Base-by-base conservation (phyloP, 2,888 invertebrate genomes). In the Vanessa cardui region DNA sequence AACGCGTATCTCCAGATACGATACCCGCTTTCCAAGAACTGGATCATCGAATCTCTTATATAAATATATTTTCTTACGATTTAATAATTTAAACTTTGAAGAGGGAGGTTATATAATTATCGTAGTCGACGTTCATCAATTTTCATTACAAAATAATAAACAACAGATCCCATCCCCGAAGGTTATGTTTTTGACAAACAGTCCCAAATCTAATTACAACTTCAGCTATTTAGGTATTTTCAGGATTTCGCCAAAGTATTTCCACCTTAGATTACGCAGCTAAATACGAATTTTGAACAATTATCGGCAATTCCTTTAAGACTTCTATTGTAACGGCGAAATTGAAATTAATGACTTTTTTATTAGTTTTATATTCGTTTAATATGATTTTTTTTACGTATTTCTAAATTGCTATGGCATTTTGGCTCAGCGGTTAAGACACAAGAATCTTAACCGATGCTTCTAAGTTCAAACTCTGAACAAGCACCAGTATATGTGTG, bases 101-200 rank as follows among this genome's bases (percentile, higher is more conserved):
- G 50, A 18, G 50, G 60, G 45, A 62, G 15, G 33, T 44, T 65
- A 65, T 60, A 65, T 63, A 63, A 71, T 69, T 64, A 63, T 54
- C 56, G 16, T 62, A 45, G 61, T 33, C 44, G 66, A 58, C 20
- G 69, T 63, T 52, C 67, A 67, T 74, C 73, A 72, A 72, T 74
- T 71, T 63, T 71, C 69, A 65, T 75, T 71, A 69, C 59, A 50
- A 52, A 72, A 68, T 66, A 70, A 66, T 62, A 62, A 66, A 63
- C 70, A 66, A 58, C 44, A 44, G 62, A 1, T 16, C 54, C 39
- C 39, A 46, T 54, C 60, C 58, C 60, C 44, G 50, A 33, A 64
- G 67, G 60, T 62, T 59, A 49, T 72, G 74, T 69, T 72, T 71
- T 69, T 73, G 75, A 76, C 74, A 71, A 58, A 39, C 56, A 39